Conservation (phyloP, 2,797 vertebrate genomes). For the Hafferia zeledoni region DNA sequence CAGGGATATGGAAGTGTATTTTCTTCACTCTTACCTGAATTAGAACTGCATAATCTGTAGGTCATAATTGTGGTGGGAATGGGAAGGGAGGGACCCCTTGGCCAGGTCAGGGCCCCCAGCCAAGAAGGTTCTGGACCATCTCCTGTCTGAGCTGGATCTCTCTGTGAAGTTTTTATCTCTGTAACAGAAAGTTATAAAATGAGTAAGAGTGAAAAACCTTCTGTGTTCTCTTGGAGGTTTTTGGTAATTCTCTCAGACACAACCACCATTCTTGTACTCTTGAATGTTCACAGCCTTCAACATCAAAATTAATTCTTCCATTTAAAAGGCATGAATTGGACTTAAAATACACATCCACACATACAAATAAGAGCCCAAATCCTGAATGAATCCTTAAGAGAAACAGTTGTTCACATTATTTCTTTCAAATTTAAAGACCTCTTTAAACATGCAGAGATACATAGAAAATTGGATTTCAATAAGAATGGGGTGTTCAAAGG, state of each 20-base stretch:
- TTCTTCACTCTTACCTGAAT: background rate
- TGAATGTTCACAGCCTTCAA: background rate
- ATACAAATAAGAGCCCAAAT: background rate
- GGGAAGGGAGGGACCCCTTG: background rate
- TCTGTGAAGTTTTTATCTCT: background rate
- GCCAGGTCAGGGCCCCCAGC: background rate
- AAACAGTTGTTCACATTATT: background rate
- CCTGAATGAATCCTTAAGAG: background rate
- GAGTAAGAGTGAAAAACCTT: background rate
- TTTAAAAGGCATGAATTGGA: background rate
- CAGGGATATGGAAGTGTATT: background rate
- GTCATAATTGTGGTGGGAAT: background rate
- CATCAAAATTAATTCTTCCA: background rate
- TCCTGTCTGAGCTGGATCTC: background rate
- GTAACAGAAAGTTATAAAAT: background rate
- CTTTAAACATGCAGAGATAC: background rate
- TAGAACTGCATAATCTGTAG: background rate
- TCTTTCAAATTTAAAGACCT: background rate
- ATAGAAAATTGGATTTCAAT: background rate
- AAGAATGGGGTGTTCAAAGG: background rate
- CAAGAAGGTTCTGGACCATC: background rate
- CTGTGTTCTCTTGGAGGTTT: background rate
- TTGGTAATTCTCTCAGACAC: background rate
- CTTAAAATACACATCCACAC: background rate
- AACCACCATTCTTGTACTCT: background rate